Conservation (phyloP, 1,140 invertebrate species). For the Danaus melanippus region DNA sequence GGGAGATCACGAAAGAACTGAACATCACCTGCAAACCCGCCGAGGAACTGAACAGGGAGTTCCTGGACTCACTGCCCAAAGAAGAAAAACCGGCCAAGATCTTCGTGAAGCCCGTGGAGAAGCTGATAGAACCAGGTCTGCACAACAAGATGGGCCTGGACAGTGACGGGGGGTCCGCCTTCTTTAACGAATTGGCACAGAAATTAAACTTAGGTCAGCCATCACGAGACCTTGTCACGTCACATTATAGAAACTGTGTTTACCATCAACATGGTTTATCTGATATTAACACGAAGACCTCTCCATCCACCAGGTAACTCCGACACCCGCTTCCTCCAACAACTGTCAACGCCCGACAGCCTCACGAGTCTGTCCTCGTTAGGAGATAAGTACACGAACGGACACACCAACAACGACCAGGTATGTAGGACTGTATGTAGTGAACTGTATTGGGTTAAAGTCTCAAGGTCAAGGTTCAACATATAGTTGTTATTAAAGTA, state of each 20-base stretch:
- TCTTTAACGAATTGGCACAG: conserved; percentile 28
- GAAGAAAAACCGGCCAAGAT: conserved; percentile 47
- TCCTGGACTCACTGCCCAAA: conserved; percentile 53
- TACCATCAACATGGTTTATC: background rate
- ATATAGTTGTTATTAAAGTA: too few species aligned
- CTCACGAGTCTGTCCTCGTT: conserved; percentile 18
- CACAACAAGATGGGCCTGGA: conserved; percentile 9
- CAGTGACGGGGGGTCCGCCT: conserved; percentile 6
- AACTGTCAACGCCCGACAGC: conserved; percentile 14
- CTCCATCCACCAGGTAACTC: conserved; percentile 18
- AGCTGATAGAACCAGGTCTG: conserved; percentile 25
- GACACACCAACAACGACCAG: conserved; percentile 28
- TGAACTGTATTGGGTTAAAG: background rate
- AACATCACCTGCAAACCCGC: conserved; percentile 43
- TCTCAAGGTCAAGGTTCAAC: background rate
- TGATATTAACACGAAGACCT: background rate
- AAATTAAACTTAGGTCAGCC: conserved; percentile 30
- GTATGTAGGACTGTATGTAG: conserved; percentile 14
- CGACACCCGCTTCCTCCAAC: conserved; percentile 21
- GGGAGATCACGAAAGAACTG: conserved; percentile 31
- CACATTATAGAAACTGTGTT: too few species aligned
- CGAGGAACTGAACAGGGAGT: conserved; percentile 60
- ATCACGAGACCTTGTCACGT: too few species aligned
- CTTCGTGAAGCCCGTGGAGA: conserved; percentile 36
- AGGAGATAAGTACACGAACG: conserved; percentile 63